Conservation (phyloP, 2,113 vertebrate genomes). For the Engystomops pustulosus region DNA sequence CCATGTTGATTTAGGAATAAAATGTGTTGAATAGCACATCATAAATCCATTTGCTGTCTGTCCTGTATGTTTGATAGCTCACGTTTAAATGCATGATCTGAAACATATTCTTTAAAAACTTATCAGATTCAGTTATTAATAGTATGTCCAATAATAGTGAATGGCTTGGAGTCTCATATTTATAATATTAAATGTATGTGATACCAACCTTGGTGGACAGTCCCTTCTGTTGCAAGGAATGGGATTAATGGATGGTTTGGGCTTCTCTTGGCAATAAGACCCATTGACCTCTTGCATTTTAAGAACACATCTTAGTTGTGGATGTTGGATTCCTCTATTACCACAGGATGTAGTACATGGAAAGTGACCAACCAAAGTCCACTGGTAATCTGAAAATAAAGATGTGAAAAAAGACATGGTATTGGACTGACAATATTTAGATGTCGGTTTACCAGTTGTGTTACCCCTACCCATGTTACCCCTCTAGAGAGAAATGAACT, state of each 20-base stretch:
- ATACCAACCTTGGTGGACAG: slow-evolving; percentile 83
- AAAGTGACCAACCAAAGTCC: slow-evolving; percentile 73
- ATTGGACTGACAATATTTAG: no score
- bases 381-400: slow-evolving; percentile 78
- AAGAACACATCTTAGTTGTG: slow-evolving; percentile 76
- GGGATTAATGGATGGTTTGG: slow-evolving; percentile 71
- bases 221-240: slow-evolving; percentile 81
- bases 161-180: background rate
- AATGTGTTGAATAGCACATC: no score
- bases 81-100: no score
- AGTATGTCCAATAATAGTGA: background rate
- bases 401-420: no score
- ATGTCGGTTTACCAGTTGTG: no score
- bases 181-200: background rate
- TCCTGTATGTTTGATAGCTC: no score
- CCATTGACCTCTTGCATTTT: slow-evolving; percentile 68
- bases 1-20: no score
- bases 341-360: slow-evolving; percentile 78
- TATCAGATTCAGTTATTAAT: background rate
- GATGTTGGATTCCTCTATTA: slow-evolving; percentile 73
- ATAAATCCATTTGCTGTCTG: no score
- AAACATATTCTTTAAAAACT: no score
- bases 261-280: slow-evolving; percentile 73
- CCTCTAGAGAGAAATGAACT: no score
- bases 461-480: no score